Conservation (phyloP, 2,797 vertebrate species). For the Hozukius guyotensis region DNA sequence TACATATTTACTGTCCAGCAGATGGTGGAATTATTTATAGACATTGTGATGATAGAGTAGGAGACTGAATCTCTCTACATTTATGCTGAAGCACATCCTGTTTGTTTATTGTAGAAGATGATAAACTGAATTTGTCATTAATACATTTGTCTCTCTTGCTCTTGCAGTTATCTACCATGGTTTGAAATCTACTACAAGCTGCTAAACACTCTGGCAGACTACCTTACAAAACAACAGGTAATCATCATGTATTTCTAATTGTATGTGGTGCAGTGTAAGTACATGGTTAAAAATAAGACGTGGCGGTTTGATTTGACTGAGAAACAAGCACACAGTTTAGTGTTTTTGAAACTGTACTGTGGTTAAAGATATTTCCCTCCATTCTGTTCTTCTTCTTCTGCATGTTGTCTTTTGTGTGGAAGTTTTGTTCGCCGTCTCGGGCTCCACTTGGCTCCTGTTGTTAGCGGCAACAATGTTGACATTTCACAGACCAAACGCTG, state of each 20-base stretch:
- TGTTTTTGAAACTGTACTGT: conserved; percentile 43
- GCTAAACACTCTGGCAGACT: conserved; percentile 96
- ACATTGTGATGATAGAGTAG: neutral
- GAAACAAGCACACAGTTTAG: conserved; percentile 46
- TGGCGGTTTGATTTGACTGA: conserved; percentile 36
- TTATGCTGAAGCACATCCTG: neutral
- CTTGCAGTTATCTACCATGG: conserved; percentile 95
- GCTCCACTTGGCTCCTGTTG: conserved; percentile 72
- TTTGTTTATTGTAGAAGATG: conserved; percentile 6
- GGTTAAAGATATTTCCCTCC: conserved; percentile 47
- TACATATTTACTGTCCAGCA: neutral
- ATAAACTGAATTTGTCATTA: conserved; percentile 4
- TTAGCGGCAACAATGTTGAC: conserved; percentile 79
- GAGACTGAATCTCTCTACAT: neutral
- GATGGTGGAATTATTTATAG: conserved; percentile 15
- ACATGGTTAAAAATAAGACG: neutral
- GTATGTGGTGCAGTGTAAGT: neutral
- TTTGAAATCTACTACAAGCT: conserved; percentile 99
- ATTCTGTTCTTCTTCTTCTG: conserved; percentile 39
- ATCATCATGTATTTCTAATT: conserved; percentile 22
- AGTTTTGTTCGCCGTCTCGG: conserved; percentile 64
- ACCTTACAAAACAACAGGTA: conserved; percentile 96
- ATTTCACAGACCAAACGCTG: conserved; percentile 84
- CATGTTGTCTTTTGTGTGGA: conserved; percentile 59
- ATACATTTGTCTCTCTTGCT: conserved; percentile 20